phyloP scores from a whole-genome alignment of 2,888 invertebrate genomes.

The Icerya purchasi region DNA sequence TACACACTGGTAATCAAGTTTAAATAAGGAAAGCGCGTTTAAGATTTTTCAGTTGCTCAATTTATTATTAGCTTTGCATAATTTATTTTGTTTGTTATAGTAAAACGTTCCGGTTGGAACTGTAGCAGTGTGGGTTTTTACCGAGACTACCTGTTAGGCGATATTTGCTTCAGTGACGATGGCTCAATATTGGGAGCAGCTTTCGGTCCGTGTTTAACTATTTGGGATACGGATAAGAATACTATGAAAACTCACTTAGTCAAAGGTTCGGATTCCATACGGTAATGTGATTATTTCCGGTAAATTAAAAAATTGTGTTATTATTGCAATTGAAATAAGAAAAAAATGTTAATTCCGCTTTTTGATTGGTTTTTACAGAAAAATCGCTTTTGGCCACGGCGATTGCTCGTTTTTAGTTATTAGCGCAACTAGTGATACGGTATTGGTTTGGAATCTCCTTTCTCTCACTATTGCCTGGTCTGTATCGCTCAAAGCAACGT shows the following conservation, averaged over 20 bases:
- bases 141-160: constrained; percentile 33
- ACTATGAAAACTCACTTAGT: constrained; percentile 14
- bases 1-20: no score
- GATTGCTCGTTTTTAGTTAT: constrained; percentile 36
- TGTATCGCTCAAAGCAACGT: constrained; percentile 31
- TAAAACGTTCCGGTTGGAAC: constrained; percentile 36
- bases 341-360: no score
- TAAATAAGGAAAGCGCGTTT: no score
- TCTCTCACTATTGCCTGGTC: constrained; percentile 45
- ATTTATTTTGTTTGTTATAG: no score
- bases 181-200: constrained; percentile 52
- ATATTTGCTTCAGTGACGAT: constrained; percentile 45
- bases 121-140: constrained; percentile 41
- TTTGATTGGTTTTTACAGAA: no score
- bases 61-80: no score
- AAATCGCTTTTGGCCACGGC: constrained; percentile 35
- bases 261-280: constrained; percentile 16
- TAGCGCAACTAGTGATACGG: constrained; percentile 32
- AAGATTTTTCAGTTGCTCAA: no score
- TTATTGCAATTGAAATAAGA: neutral
- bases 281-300: constrained; percentile 22
- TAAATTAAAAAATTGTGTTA: neutral
- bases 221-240: constrained; percentile 32
- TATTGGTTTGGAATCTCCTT: constrained; percentile 50
- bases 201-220: constrained; percentile 41